Evolutionary conservation across 2,888 invertebrate species (phyloP).

Genomic region (Siphlonurus alternatus): DNA sequence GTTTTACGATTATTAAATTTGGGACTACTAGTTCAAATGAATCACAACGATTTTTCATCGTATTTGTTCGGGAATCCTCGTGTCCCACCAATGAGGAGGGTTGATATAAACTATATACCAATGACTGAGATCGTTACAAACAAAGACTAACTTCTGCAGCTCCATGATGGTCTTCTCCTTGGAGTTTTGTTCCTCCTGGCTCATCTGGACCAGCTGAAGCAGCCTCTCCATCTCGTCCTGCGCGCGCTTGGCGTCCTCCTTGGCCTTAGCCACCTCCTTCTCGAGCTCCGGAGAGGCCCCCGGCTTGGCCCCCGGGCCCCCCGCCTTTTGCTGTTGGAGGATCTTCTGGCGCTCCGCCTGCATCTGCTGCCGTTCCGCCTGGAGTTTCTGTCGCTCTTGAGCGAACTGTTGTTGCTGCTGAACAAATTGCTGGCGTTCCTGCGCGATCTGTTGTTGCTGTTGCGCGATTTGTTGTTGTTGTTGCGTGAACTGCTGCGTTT

Average conservation of each 20-base stretch:
- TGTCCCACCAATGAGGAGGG: no score
- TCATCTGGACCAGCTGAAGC: conserved; percentile 79
- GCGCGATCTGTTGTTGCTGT: not conserved
- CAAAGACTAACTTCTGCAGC: conserved; percentile 69
- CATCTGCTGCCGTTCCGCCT: conserved; percentile 38
- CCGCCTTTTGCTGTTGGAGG: conserved; percentile 31
- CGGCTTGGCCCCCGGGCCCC: conserved; percentile 16
- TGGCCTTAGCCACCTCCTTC: conserved; percentile 47
- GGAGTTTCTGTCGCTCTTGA: not conserved
- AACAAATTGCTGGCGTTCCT: not conserved
- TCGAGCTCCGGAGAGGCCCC: conserved; percentile 15
- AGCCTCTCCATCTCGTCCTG: conserved; percentile 77
- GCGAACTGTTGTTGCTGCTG: not conserved
- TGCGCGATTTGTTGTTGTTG: not conserved
- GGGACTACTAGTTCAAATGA: no score
- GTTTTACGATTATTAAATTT: not conserved
- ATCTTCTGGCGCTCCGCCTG: conserved; percentile 54
- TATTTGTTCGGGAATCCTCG: no score
- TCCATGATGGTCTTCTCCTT: conserved; percentile 87
- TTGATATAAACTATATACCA: no score
- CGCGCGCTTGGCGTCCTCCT: conserved; percentile 65
- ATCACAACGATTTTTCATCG: no score
- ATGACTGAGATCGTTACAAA: no score
- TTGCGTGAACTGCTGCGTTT: not conserved
- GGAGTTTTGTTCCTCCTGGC: conserved; percentile 81